A percentile compares a stretch with the other conserved stretches of the same genome.
phyloP scores from a whole-genome alignment of 2,888 invertebrate species.

The Ophioninae sp. region DNA sequence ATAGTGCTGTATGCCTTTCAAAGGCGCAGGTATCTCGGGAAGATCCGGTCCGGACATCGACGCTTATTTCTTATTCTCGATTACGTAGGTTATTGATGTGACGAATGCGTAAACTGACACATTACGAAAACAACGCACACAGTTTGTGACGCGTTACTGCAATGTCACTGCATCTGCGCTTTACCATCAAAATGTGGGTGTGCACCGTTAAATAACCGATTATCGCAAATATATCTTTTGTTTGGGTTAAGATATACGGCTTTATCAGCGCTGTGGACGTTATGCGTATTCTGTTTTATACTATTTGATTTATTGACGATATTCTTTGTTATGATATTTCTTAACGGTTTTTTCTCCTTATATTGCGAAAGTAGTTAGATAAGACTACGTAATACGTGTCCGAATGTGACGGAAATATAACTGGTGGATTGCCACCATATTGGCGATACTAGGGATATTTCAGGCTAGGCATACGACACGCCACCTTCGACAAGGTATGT shows the following conservation, averaged over 20 bases:
- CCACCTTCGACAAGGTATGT: too few relatives aligned
- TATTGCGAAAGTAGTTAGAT: neutral
- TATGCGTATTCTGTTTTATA: neutral
- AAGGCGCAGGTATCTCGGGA: constrained; percentile 88
- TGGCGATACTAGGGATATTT: neutral
- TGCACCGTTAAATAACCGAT: constrained; percentile 21
- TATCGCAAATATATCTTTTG: too few relatives aligned
- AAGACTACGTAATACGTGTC: neutral
- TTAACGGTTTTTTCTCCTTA: neutral
- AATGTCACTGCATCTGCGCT: constrained; percentile 18
- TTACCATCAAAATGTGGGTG: neutral
- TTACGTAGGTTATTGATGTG: neutral
- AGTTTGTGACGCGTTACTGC: constrained; percentile 26
- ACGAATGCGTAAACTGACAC: constrained; percentile 1
- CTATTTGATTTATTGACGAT: neutral
- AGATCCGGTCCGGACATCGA: constrained; percentile 80
- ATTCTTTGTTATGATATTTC: neutral
- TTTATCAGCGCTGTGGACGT: neutral
- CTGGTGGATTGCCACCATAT: neutral
- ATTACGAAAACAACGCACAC: neutral
- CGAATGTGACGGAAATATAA: neutral
- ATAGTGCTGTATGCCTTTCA: constrained; percentile 94
- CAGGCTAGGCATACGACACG: too few relatives aligned
- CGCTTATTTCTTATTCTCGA: neutral
- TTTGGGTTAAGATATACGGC: too few relatives aligned